Percentiles rank a stretch among this genome's conserved stretches.
phyloP scores from a whole-genome alignment of 2,797 vertebrate genomes.

The Rhodeus uyekii region DNA sequence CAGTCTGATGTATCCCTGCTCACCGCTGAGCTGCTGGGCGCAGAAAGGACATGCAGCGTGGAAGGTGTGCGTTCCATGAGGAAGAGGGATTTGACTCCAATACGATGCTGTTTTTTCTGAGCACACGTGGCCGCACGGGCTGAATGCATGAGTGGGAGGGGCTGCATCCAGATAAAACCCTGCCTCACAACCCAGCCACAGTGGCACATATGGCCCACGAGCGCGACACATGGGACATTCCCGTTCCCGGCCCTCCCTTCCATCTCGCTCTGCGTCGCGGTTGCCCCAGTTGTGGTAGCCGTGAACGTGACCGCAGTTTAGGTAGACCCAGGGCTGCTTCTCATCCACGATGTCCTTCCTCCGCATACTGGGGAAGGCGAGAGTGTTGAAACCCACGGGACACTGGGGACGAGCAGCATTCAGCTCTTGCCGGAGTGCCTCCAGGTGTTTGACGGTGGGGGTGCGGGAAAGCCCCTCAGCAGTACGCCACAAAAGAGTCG shows the following conservation, averaged over 20 bases:
- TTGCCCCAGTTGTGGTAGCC: conserved; percentile 98
- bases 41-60: conserved; percentile 98
- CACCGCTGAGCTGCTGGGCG: conserved; percentile 90
- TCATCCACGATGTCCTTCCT: conserved; percentile 96
- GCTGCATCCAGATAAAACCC: conserved; percentile 96
- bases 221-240: conserved; percentile 98
- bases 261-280: conserved; percentile 75
- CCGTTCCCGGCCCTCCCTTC: conserved; percentile 85
- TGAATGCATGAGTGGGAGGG: conserved; percentile 94
- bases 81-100: conserved; percentile 97
- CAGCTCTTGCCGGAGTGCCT: conserved; percentile 96
- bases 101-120: conserved; percentile 96
- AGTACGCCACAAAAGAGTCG: conserved; percentile 95
- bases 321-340: conserved; percentile 98
- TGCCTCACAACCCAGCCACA: conserved; percentile 96
- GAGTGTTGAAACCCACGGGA: conserved; percentile 98
- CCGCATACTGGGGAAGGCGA: conserved; percentile 98
- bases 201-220: conserved; percentile 92
- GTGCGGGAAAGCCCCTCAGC: conserved; percentile 94
- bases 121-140: conserved; percentile 94
- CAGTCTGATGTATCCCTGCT: conserved; percentile 94
- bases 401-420: conserved; percentile 96
- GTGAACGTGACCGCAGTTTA: conserved; percentile 95
- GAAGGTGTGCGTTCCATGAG: conserved; percentile 97
- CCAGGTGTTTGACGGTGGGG: conserved; percentile 95